Evolutionary conservation across 2,113 vertebrate genomes (phyloP), one percentile per base, ranked within the genome.

Genomic region (Megaceryle torquata): DNA sequence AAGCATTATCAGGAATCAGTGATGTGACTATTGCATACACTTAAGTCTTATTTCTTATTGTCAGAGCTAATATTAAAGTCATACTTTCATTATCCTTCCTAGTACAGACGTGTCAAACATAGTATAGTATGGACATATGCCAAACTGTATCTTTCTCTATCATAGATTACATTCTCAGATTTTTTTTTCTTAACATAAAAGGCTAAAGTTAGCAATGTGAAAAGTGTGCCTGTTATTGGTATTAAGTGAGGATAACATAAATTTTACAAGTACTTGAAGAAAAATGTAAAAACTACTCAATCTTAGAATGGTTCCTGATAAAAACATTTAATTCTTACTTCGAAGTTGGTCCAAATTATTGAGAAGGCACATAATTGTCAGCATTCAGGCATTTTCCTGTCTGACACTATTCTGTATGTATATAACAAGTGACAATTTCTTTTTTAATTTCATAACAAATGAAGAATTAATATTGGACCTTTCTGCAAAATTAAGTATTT

Each of bases 11-110:
- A 74, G 56, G 81, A 78, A 56, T 80, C 54, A 68, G 54, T 50
- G 48, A 15, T 72, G 33, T 60, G 68, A 75, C 20, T 76, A 31
- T 60, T 86, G 51, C 37, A 82, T 86, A 69, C 50, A 88, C 86
- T 56, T 79, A 90, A 75, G 57, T 92, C 78, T 93, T 68, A 43
- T 78, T 95, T 97, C 77, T 75, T 95, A 68, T 80, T 94, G 39
- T 95, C 81, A 95, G 95, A 94, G 82, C 51, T 83, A 50, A 44
- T 92, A 87, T 85, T 94, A 70, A 95, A 97, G 15, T 60, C 59
- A 37, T 71, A 29, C 44, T 92, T 82, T 25, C 76, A 64, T 89
- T 95, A 59, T 93, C 70, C 86, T 96, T 94, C 61, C 61, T 39
- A 43, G 51, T 59, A 85, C 71, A 94, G 67, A 65, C 3, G 3